phyloP scores from a whole-genome alignment of 92 coral and sea anemone genomes.

The Epizoanthus illoricatus region DNA sequence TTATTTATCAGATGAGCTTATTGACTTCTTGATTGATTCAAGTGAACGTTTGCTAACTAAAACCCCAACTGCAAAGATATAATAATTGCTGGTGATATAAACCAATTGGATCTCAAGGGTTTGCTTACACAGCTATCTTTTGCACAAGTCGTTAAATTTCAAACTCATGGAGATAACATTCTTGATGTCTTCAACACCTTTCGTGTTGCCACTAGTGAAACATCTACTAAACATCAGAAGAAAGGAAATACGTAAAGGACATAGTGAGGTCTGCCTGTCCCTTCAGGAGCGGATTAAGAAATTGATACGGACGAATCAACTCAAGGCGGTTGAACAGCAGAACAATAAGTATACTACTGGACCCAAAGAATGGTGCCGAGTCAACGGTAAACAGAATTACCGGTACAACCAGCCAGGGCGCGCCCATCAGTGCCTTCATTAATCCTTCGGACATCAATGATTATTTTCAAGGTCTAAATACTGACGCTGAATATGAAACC shows the following conservation, averaged over 20 bases:
- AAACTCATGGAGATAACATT: constrained; percentile 53
- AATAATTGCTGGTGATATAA: constrained; percentile 63
- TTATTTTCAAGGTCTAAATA: constrained; percentile 45
- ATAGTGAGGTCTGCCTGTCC: constrained; percentile 14
- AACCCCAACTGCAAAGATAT: constrained; percentile 46
- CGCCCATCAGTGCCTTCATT: constrained; percentile 42
- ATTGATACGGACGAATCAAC: constrained; percentile 38
- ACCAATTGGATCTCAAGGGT: constrained; percentile 50
- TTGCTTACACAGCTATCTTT: constrained; percentile 44
- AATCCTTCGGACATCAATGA: constrained; percentile 49
- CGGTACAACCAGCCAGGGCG: constrained; percentile 26
- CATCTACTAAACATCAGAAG: constrained; percentile 38
- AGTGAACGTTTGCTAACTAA: constrained; percentile 40
- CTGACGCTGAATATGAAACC: constrained; percentile 33
- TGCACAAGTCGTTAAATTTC: constrained; percentile 47
- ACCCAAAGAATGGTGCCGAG: constrained; percentile 62
- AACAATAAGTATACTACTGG: constrained; percentile 24
- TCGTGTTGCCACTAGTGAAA: constrained; percentile 51
- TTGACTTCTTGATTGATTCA: constrained; percentile 55
- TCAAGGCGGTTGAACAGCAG: constrained; percentile 36
- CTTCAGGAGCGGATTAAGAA: constrained; percentile 33
- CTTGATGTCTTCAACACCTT: constrained; percentile 58
- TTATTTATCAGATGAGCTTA: constrained; percentile 36
- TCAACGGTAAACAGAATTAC: constrained; percentile 50
- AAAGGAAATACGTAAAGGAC: constrained; percentile 14